A percentile compares a stretch with the other conserved stretches of the same genome.
Conservation (phyloP, 2,797 vertebrate genomes). For the Micropoecilia bifurca region DNA sequence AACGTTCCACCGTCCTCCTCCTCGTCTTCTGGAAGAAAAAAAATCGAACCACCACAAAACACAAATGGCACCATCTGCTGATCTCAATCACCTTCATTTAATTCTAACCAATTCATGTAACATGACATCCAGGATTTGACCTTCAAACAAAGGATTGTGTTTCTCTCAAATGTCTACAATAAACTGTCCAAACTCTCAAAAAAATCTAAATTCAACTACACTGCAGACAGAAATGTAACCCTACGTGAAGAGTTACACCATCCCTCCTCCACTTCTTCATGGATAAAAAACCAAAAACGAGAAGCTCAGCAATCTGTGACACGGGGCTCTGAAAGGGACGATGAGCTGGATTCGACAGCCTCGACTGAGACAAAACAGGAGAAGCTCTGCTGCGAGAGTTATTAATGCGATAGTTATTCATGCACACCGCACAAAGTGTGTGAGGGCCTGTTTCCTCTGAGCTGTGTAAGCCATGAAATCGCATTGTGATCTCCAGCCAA, state of each 20-base stretch:
- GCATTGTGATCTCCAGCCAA: slow-evolving; percentile 59
- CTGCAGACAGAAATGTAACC: background rate
- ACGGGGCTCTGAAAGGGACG: slow-evolving; percentile 18
- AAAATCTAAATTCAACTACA: background rate
- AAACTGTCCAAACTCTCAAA: background rate
- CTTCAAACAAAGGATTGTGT: background rate
- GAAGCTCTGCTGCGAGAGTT: background rate
- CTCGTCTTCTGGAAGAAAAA: background rate
- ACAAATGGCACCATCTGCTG: background rate
- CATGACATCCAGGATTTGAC: background rate
- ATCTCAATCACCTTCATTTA: background rate
- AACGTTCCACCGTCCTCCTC: background rate
- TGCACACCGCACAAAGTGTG: slow-evolving; percentile 5
- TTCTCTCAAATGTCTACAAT: background rate
- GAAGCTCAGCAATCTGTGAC: background rate
- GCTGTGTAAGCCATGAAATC: slow-evolving; percentile 56
- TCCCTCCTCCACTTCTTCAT: slow-evolving; percentile 15
- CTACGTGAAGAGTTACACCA: background rate
- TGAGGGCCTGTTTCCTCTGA: slow-evolving; percentile 50
- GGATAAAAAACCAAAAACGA: slow-evolving; percentile 23
- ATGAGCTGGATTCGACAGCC: slow-evolving; percentile 37
- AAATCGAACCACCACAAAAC: background rate
- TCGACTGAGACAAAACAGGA: slow-evolving; percentile 36
- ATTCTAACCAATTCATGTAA: background rate
- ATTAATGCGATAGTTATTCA: slow-evolving; percentile 30